Conservation (phyloP, 1,140 invertebrate genomes). For the Eumaeus atala region DNA sequence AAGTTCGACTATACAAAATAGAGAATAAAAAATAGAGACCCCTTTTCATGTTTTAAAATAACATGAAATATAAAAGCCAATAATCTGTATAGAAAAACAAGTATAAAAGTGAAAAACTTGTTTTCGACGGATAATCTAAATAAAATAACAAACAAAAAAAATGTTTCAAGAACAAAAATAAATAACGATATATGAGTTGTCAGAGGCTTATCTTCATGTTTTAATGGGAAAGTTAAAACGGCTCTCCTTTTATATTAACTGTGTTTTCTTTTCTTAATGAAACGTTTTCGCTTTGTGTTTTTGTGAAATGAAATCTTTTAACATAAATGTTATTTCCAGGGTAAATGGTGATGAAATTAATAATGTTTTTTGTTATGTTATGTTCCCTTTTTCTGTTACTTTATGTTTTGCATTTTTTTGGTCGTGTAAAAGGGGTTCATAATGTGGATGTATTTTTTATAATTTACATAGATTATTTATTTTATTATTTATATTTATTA, state of each 20-base stretch:
- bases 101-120: too few relatives aligned
- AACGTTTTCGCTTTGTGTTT: conserved; percentile 40
- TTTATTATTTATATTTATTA: too few relatives aligned
- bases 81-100: too few relatives aligned
- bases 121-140: too few relatives aligned
- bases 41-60: too few relatives aligned
- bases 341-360: conserved; percentile 10
- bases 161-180: too few relatives aligned
- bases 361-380: conserved; percentile 6
- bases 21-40: too few relatives aligned
- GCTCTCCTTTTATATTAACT: conserved; percentile 53
- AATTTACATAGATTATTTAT: too few relatives aligned
- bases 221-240: conserved; percentile 54
- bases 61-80: too few relatives aligned
- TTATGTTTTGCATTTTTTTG: neutral
- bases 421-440: neutral
- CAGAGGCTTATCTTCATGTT: conserved; percentile 61
- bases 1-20: too few relatives aligned
- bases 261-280: conserved; percentile 53
- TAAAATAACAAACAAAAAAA: conserved; percentile 29
- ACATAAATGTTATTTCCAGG: conserved; percentile 6
- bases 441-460: conserved; percentile 1
- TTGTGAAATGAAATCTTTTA: conserved; percentile 13
- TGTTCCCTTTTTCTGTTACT: conserved; percentile 1
- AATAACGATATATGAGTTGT: conserved; percentile 69